Evolutionary conservation across 2,113 vertebrate genomes (phyloP).

Genomic region (Bubalus kerabau): DNA sequence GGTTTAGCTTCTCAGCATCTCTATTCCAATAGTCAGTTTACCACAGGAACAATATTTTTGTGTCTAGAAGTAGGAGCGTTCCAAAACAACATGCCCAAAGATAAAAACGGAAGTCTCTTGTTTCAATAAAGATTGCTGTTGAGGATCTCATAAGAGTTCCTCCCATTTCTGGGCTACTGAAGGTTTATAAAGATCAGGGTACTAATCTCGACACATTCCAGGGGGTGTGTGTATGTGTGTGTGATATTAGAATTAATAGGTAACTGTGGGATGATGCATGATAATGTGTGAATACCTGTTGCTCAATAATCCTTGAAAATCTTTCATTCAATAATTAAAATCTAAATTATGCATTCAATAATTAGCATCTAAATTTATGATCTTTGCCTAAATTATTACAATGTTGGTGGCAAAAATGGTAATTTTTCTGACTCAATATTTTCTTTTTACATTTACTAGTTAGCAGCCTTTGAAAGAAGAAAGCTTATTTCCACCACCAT

Average conservation of each 20-base stretch:
- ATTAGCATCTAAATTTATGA: not conserved
- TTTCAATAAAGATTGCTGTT: not conserved
- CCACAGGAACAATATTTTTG: not conserved
- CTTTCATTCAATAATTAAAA: not conserved
- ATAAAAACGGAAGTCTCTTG: not conserved
- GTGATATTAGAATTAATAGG: not conserved
- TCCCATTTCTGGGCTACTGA: not conserved
- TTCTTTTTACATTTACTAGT: not conserved
- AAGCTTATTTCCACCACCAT: not conserved
- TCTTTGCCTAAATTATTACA: not conserved
- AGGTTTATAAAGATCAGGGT: not conserved
- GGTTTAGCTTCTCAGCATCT: not conserved
- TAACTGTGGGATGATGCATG: not conserved
- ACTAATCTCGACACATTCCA: not conserved
- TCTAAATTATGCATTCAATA: not conserved
- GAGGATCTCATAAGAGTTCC: not conserved
- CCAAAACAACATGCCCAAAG: not conserved
- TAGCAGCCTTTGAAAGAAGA: not conserved
- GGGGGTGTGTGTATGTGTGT: not conserved
- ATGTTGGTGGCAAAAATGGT: not conserved
- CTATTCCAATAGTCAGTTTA: not conserved
- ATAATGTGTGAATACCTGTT: not conserved
- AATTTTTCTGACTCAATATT: not conserved
- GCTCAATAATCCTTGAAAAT: not conserved
- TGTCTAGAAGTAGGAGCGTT: not conserved